phyloP scores from a whole-genome alignment of 1,140 invertebrate species.

The Andrena cerasifolii region DNA sequence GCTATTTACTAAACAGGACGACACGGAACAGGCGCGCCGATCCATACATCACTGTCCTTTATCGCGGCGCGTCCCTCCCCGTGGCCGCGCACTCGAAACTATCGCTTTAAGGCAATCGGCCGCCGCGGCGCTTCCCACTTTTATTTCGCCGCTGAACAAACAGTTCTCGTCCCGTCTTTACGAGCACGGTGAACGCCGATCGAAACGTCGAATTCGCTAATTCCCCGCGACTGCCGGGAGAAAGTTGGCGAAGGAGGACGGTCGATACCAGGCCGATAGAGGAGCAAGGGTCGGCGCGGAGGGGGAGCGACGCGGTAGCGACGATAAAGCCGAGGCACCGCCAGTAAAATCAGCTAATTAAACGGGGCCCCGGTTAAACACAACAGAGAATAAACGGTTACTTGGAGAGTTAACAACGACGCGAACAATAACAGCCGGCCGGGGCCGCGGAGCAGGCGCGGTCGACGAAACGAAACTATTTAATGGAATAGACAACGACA shows the following conservation, averaged over 20 bases:
- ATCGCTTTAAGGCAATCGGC: constrained; percentile 59
- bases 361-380: neutral
- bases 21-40: constrained; percentile 76
- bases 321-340: neutral
- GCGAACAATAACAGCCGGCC: neutral
- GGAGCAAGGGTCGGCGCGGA: too few species aligned
- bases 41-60: constrained; percentile 75
- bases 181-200: neutral
- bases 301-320: too few species aligned
- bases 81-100: constrained; percentile 65
- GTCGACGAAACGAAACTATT: constrained; percentile 6
- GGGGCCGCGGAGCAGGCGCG: neutral
- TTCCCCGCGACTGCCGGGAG: too few species aligned
- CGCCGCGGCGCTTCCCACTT: constrained; percentile 12
- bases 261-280: too few species aligned
- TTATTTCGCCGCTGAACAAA: constrained; percentile 27
- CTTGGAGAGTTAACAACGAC: neutral
- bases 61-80: too few species aligned
- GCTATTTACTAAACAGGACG: constrained; percentile 77
- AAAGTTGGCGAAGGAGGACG: too few species aligned
- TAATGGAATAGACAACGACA: constrained; percentile 27
- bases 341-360: neutral
- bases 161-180: constrained; percentile 18
- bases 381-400: constrained; percentile 3
- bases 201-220: constrained; percentile 9